A percentile compares a stretch with the other conserved stretches of the same genome.
Conservation (phyloP, 53 echinoderm and acorn worm species). For the Paracentrotus lividus region DNA sequence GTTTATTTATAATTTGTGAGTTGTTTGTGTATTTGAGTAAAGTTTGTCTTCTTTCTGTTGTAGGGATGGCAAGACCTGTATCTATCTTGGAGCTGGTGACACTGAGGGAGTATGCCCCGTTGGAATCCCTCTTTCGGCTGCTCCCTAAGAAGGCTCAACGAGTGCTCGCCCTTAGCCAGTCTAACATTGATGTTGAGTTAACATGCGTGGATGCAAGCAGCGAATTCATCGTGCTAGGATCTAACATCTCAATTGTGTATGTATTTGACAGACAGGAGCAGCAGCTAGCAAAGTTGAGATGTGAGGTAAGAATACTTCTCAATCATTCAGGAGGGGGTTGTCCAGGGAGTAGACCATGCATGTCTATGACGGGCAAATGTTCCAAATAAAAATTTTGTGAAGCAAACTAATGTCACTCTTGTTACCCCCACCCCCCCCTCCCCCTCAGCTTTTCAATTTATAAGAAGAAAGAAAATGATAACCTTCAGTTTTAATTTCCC, state of each 20-base stretch:
- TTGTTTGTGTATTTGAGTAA: neutral
- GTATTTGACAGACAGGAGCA: constrained; percentile 85
- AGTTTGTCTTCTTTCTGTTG: neutral
- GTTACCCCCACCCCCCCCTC: neutral
- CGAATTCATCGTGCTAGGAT: constrained; percentile 90
- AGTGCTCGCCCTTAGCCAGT: constrained; percentile 71
- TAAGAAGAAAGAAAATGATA: too few species aligned
- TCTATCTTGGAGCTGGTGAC: constrained; percentile 71
- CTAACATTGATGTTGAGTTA: constrained; percentile 80
- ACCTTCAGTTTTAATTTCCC: too few species aligned
- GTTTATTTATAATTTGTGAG: too few species aligned
- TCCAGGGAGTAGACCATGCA: too few species aligned
- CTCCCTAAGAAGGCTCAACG: constrained; percentile 92
- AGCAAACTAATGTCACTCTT: neutral
- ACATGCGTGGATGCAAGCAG: constrained; percentile 88
- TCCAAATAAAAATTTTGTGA: too few species aligned
- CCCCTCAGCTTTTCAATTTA: neutral
- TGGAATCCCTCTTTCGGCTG: constrained; percentile 79
- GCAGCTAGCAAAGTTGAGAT: constrained; percentile 80
- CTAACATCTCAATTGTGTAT: constrained; percentile 91
- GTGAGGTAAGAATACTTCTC: constrained; percentile 76
- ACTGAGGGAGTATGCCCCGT: constrained; percentile 85
- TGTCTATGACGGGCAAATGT: neutral
- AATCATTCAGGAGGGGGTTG: neutral
- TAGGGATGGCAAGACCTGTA: constrained; percentile 58